Evolutionary conservation across 2,113 vertebrate genomes (phyloP), one percentile per base, ranked within the genome.

Genomic region (Arenaria interpres): DNA sequence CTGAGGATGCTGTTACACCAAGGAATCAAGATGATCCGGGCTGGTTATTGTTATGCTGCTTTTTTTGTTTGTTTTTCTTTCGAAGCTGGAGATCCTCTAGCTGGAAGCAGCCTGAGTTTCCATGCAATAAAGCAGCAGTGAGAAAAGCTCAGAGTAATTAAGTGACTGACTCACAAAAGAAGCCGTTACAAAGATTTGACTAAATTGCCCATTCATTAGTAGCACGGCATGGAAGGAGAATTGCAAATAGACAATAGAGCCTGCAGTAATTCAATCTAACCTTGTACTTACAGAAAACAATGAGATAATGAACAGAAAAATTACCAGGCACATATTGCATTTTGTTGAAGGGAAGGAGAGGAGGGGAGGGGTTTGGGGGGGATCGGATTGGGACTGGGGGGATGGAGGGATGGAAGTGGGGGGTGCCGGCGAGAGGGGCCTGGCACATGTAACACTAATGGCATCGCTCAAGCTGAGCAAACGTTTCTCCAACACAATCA

Each of bases 141-240:
- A 98, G 97, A 97, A 97, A 98, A 98, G 98, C 98, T 98, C 98
- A 98, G 98, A 99, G 99, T 99, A 99, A 99, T 99, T 98, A 99
- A 99, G 99, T 99, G 98, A 98, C 98, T 98, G 98, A 98, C 98
- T 98, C 98, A 98, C 99, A 98, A 98, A 99, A 99, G 98, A 98
- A 99, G 98, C 98, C 98, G 98, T 99, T 99, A 98, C 98, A 97
- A 99, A 99, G 99, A 98, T 99, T 99, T 99, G 98, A 99, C 98
- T 99, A 99, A 99, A 99, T 99, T 99, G 99, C 98, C 98, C 99
- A 99, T 99, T 99, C 98, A 99, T 99, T 99, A 99, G 98, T 97
- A 98, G 98, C 97, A 30, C 98, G 97, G 98, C 98, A 98, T 98
- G 98, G 98, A 98, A 98, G 98, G 98, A 99, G 98, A 99, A 99